Evolutionary conservation across 2,888 invertebrate genomes (phyloP).

Genomic region (Drosophila setosimentum): DNA sequence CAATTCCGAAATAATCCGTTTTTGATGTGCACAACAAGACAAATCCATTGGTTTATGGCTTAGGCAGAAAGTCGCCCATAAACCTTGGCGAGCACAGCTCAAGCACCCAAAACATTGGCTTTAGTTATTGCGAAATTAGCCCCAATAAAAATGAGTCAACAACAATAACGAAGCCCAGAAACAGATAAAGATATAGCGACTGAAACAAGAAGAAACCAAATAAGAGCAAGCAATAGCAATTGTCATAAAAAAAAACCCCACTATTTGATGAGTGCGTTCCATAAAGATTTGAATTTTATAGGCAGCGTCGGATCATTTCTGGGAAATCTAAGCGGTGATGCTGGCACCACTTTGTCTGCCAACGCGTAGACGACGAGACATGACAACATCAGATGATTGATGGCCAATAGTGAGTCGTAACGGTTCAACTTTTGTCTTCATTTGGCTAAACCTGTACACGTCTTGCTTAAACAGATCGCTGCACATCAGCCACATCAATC

Average conservation of each 20-base stretch:
- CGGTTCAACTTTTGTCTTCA: conserved; percentile 67
- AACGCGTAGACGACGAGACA: conserved; percentile 62
- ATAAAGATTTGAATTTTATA: conserved; percentile 71
- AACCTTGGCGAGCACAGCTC: conserved; percentile 51
- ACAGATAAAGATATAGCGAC: not conserved
- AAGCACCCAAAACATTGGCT: conserved; percentile 36
- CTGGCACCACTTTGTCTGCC: conserved; percentile 80
- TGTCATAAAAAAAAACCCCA: conserved; percentile 43
- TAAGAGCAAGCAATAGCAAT: conserved; percentile 23
- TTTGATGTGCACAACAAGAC: conserved; percentile 51
- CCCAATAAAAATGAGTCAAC: conserved; percentile 42
- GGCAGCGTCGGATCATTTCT: conserved; percentile 48
- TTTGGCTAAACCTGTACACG: conserved; percentile 43
- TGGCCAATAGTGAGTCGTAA: conserved; percentile 65
- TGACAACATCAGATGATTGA: conserved; percentile 68
- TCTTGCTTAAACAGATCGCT: conserved; percentile 47
- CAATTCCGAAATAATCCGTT: conserved; percentile 39
- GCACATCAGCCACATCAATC: conserved; percentile 71
- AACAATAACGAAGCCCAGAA: conserved; percentile 16
- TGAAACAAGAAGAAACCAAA: conserved; percentile 27
- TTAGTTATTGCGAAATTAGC: conserved; percentile 48
- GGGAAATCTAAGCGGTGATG: conserved; percentile 39
- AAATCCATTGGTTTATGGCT: conserved; percentile 56
- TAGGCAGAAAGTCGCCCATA: conserved; percentile 33
- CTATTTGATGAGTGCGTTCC: conserved; percentile 40